Evolutionary conservation across 2,888 invertebrate genomes (phyloP).

Genomic region (Actias luna): DNA sequence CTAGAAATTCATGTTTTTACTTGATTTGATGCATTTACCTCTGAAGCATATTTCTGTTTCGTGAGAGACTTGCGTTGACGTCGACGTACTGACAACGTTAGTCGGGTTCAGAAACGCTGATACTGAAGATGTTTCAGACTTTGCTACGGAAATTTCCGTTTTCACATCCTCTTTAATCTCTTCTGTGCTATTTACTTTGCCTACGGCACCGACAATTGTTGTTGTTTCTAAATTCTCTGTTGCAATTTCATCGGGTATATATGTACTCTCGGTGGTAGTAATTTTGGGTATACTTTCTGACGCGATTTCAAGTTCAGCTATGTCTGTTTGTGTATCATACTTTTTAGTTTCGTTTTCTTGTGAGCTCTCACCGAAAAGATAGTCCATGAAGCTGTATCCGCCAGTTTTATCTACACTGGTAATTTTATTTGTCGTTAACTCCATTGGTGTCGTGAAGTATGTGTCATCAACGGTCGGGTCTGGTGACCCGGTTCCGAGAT

Average conservation of each 20-base stretch:
- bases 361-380: constrained; percentile 65
- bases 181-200: constrained; percentile 30
- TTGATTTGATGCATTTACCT: constrained; percentile 90
- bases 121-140: constrained; percentile 55
- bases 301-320: constrained; percentile 40
- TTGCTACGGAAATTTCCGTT: constrained; percentile 31
- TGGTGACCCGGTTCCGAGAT: constrained; percentile 66
- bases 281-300: constrained; percentile 50
- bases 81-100: constrained; percentile 86
- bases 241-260: constrained; percentile 73
- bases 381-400: constrained; percentile 68
- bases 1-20: constrained; percentile 62
- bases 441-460: constrained; percentile 51
- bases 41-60: constrained; percentile 95
- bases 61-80: constrained; percentile 90
- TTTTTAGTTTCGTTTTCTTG: constrained; percentile 44
- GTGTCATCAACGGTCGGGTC: constrained; percentile 61
- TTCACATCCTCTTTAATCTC: constrained; percentile 29
- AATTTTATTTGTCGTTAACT: constrained; percentile 46
- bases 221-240: constrained; percentile 35
- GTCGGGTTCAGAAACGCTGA: constrained; percentile 77
- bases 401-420: constrained; percentile 47
- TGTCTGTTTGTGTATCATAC: constrained; percentile 35
- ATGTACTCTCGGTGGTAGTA: constrained; percentile 61
- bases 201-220: constrained; percentile 27